Base-by-base conservation (phyloP, 2,113 vertebrate genomes). In the Tetrao urogallus region DNA sequence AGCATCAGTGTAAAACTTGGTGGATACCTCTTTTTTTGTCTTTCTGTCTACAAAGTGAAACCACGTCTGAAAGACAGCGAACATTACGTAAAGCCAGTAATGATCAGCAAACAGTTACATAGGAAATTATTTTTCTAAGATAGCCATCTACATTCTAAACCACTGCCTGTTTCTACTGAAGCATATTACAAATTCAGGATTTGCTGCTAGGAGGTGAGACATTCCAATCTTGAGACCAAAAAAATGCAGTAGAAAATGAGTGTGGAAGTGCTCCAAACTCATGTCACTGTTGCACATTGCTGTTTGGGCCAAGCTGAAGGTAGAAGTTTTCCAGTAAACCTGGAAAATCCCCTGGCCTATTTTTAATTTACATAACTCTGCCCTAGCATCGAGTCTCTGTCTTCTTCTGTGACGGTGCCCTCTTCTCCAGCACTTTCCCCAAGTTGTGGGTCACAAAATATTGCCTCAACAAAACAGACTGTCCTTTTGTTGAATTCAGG, bases 1-100 rank as follows among this genome's bases (percentile, higher is more conserved):
- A 6, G 98, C 71, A 70, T 98, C 98, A 0, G 98, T 98, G 95
- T 97, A 98, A 92, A 98, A 99, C 93, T 98, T 99, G 11, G 92
- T 97, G 24, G 96, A 87, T 13, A 98, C 48, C 15, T 97, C 97
- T 93, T 98, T 99, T 83, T 98, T 97, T 2, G 98, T 99, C 88
- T 94, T 98, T 93, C 81, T 98, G 97, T 99, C 98, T 13, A 99
- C 95, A 61, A 99, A 96, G 88, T 99, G 99, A 97, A 99, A 98
- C 93, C 98, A 97, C 36, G 98, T 99, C 99, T 99, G 97, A 74
- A 97, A 96, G 82, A 89, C 0, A 77, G 12, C 36, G 83, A 91
- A 78, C 2, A 15, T 69, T 22, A 32, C 40, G 92, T 86, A 76
- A 63, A 85, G 52, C 7, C 1, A 2, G 77, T 87, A 67, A 56